Base-by-base conservation (phyloP, 2,113 vertebrate genomes). In the Promerops cafer region DNA sequence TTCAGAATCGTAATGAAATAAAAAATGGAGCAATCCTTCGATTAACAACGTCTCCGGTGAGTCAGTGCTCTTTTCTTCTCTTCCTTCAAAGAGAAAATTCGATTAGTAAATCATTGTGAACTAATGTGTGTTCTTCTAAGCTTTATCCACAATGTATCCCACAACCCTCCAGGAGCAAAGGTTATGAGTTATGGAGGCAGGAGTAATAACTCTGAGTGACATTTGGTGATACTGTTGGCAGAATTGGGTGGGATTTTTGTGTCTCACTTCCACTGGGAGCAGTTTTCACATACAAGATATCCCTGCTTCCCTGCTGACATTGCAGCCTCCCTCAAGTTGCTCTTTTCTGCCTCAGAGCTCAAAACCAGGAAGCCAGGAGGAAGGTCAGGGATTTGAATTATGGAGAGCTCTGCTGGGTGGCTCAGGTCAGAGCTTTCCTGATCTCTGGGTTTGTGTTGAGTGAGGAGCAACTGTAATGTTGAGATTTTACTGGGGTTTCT, bases 21-120 rank as follows among this genome's bases (percentile, higher is more conserved):
- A 99, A 99, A 98, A 99, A 99, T 11, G 99, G 99, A 94, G 98
- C 99, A 2, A 99, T 99, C 75, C 98, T 99, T 90, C 98, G 98
- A 80, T 90, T 99, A 96, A 99, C 99, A 86, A 98, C 98, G 11
- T 99, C 99, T 90, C 99, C 99, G 65, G 99, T 99, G 97, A 99
- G 99, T 99, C 65, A 56, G 16, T 49, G 23, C 86, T 94, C 47
- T 71, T 11, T 79, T 89, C n/a, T 56, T 37, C 50, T 90, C 61
- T 78, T 31, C 24, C 35, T 79, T 70, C 30, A 13, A 65, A 64
- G 19, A 77, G n/a, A 77, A 71, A 27, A 39, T 75, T 90, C n/a
- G 2, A 15, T 68, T 35, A 54, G 20, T 63, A 83, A 74, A 78
- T 75, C 8, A 8, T 15, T 90, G 33, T 78, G 50, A 72, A 28